Percentiles rank a stretch among this genome's conserved stretches.
phyloP scores from a whole-genome alignment of 2,888 invertebrate species.

The Emesis russula region DNA sequence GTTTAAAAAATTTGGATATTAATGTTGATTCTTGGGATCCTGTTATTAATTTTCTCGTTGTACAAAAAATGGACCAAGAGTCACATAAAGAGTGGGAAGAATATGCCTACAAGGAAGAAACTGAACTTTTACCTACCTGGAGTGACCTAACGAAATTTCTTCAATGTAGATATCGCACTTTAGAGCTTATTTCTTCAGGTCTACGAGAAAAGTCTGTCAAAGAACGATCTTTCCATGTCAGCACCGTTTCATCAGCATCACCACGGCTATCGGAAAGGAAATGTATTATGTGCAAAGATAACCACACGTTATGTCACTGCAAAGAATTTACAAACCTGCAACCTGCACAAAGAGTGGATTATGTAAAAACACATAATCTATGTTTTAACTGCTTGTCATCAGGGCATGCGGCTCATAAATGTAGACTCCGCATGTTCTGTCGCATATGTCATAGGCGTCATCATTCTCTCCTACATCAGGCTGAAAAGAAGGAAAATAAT shows the following conservation, averaged over 20 bases:
- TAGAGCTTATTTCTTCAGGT: too few species aligned
- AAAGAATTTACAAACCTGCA: neutral
- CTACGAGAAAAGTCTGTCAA: too few species aligned
- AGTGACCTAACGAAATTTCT: constrained; percentile 48
- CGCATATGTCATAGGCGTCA: constrained; percentile 58
- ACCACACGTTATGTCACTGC: constrained; percentile 19
- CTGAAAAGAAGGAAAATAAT: too few species aligned
- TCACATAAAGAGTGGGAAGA: constrained; percentile 82
- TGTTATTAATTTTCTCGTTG: constrained; percentile 79
- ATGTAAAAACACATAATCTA: neutral
- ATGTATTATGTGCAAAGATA: too few species aligned
- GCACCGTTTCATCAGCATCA: too few species aligned
- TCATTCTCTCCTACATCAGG: constrained; percentile 60
- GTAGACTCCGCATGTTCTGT: constrained; percentile 50
- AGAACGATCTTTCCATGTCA: too few species aligned
- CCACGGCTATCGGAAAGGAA: too few species aligned
- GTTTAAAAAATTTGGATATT: constrained; percentile 75
- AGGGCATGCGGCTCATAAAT: constrained; percentile 45
- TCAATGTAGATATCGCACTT: too few species aligned
- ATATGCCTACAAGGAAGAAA: constrained; percentile 28
- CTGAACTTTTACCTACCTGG: constrained; percentile 45
- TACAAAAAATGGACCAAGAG: constrained; percentile 83
- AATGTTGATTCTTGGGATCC: constrained; percentile 79
- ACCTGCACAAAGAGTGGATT: neutral
- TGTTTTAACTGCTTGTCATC: neutral